phyloP scores from a whole-genome alignment of 2,888 invertebrate genomes.

The Agonum fuliginosum region DNA sequence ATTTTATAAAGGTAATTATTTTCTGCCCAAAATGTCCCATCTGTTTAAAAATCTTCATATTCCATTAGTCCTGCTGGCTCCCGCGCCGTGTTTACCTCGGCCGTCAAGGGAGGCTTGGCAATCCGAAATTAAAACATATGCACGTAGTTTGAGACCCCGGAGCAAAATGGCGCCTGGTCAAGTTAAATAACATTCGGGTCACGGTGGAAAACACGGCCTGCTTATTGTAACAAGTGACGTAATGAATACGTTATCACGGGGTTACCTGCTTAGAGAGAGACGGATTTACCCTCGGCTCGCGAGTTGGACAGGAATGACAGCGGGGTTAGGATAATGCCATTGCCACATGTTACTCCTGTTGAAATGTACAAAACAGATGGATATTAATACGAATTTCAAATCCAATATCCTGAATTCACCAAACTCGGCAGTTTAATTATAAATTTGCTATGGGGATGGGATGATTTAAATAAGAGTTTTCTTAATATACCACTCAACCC shows the following conservation, averaged over 20 bases:
- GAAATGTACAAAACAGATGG: constrained; percentile 24
- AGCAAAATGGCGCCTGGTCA: constrained; percentile 3
- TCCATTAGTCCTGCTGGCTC: neutral
- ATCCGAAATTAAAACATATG: constrained; percentile 28
- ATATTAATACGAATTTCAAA: constrained; percentile 2
- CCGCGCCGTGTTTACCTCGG: neutral
- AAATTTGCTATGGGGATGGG: too few relatives aligned
- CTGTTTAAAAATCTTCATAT: constrained; percentile 13
- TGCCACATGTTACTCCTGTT: constrained; percentile 23
- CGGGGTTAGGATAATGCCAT: constrained; percentile 3
- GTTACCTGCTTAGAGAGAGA: constrained; percentile 33
- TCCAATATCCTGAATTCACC: constrained; percentile 17
- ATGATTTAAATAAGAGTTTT: too few relatives aligned
- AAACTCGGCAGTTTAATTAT: too few relatives aligned
- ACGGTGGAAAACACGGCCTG: constrained; percentile 43
- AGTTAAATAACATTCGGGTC: constrained; percentile 55
- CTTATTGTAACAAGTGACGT: constrained; percentile 55
- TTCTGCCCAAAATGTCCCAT: neutral
- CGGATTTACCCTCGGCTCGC: neutral
- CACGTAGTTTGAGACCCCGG: neutral
- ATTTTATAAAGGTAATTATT: too few relatives aligned
- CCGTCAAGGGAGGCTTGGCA: neutral
- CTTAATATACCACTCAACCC: too few relatives aligned
- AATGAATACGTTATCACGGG: constrained; percentile 55
- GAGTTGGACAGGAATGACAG: constrained; percentile 17